A percentile compares a stretch with the other conserved stretches of the same genome.
Conservation (phyloP, 2,113 vertebrate species). For the Petromus typicus region DNA sequence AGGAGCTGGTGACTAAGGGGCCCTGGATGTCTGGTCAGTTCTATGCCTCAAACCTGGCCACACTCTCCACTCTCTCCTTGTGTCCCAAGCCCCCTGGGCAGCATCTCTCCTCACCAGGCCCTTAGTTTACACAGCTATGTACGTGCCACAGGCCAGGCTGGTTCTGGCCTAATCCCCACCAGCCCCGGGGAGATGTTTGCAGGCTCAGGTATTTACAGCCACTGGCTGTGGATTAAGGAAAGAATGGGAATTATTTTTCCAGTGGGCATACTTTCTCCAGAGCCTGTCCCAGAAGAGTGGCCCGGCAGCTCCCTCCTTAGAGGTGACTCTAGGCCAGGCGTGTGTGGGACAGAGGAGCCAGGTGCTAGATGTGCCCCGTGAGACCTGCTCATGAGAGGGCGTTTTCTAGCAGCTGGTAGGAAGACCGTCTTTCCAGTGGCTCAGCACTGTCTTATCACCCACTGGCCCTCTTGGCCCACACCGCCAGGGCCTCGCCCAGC, state of each 20-base stretch:
- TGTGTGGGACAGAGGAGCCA: background rate
- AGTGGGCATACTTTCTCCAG: constrained; percentile 61
- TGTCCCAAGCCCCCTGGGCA: background rate
- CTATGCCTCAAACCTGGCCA: background rate
- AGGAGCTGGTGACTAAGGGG: accelerated
- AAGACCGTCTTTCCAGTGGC: background rate
- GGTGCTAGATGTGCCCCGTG: background rate
- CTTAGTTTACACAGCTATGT: background rate
- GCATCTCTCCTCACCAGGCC: background rate
- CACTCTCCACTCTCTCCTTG: accelerated
- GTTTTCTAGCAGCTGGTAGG: background rate
- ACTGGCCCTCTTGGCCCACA: background rate
- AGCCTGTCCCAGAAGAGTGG: background rate
- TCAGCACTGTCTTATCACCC: background rate
- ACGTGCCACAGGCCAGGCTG: background rate
- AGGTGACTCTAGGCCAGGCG: background rate
- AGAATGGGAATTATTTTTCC: constrained; percentile 81
- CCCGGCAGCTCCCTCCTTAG: background rate
- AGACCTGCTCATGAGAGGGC: too few relatives aligned
- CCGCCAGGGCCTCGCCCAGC: background rate
- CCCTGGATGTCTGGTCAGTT: background rate
- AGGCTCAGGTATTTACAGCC: constrained; percentile 73
- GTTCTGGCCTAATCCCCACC: constrained; percentile 63
- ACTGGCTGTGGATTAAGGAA: constrained; percentile 74
- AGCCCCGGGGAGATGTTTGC: constrained; percentile 67